Evolutionary conservation across 2,888 invertebrate species (phyloP).

Genomic region (Rhingia campestris): DNA sequence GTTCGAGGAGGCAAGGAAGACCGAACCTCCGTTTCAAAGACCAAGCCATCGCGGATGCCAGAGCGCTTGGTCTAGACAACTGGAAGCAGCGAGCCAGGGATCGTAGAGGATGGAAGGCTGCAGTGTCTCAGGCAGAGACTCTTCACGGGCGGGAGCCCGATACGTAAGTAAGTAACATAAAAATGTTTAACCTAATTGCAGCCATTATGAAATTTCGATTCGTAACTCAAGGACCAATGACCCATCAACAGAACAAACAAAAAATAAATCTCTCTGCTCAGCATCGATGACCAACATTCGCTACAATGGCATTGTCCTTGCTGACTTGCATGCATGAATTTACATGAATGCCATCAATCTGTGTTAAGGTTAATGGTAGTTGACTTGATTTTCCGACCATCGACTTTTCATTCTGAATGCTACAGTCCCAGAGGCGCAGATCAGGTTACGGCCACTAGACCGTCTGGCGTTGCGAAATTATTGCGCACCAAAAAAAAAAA

Average conservation of each 20-base stretch:
- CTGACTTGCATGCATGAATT: not conserved
- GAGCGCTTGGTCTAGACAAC: no score
- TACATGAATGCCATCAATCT: constrained; percentile 15
- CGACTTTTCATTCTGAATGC: not conserved
- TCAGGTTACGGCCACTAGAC: not conserved
- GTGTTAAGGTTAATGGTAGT: constrained; percentile 10
- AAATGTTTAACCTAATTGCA: no score
- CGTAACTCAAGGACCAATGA: not conserved
- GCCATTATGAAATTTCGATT: no score
- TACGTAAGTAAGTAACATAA: no score
- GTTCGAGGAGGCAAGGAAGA: no score
- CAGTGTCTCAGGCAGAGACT: no score
- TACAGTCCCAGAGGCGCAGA: not conserved
- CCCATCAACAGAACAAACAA: not conserved
- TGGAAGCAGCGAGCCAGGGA: no score
- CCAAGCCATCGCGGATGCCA: no score
- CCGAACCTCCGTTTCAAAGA: no score
- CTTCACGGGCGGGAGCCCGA: no score
- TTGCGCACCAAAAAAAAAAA: not conserved
- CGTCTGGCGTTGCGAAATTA: not conserved
- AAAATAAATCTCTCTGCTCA: not conserved
- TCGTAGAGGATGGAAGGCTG: no score
- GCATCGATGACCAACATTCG: not conserved
- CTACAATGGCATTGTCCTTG: not conserved
- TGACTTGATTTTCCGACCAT: not conserved